These are phyloP conservation scores for Drosophila tsacasi DNA, from an alignment of 1,140 invertebrate genomes.

Conservation along the genomic window DNA sequence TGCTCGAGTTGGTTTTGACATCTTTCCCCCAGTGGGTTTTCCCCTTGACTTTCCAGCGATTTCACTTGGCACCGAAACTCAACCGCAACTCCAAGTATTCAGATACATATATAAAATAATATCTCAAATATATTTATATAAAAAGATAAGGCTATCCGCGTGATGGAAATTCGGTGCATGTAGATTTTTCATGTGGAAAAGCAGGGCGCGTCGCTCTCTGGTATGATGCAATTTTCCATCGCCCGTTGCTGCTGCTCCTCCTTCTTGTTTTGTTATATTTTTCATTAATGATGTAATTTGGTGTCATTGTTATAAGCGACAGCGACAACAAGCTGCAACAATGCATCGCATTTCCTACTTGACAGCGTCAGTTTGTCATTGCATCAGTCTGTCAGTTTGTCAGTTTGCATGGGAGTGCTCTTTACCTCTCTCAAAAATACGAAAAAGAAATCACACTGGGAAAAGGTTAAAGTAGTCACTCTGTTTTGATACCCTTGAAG, in stretches of 20 bases:
- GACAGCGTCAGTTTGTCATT: conserved; percentile 52
- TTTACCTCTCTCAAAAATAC: conserved; percentile 1
- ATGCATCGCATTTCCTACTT: conserved; percentile 65
- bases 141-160: too few species aligned
- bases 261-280: conserved; percentile 42
- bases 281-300: conserved; percentile 75
- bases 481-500: not conserved
- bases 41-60: conserved; percentile 22
- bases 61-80: conserved; percentile 35
- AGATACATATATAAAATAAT: conserved; percentile 18
- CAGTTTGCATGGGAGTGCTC: conserved; percentile 37
- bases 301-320: conserved; percentile 62
- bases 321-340: conserved; percentile 42
- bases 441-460: not conserved
- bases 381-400: conserved; percentile 38
- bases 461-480: not conserved
- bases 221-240: conserved; percentile 39
- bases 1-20: conserved; percentile 23
- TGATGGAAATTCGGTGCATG: not conserved
- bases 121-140: conserved; percentile 3
- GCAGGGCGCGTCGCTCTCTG: conserved; percentile 27
- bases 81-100: conserved; percentile 31
- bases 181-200: conserved; percentile 15
- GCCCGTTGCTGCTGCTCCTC: not conserved
- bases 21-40: conserved; percentile 4